Percentiles rank a stretch among this genome's conserved stretches.
These are phyloP conservation scores for Dryobates pubescens DNA, from an alignment of 2,797 vertebrate genomes.

Conservation along the genomic window DNA sequence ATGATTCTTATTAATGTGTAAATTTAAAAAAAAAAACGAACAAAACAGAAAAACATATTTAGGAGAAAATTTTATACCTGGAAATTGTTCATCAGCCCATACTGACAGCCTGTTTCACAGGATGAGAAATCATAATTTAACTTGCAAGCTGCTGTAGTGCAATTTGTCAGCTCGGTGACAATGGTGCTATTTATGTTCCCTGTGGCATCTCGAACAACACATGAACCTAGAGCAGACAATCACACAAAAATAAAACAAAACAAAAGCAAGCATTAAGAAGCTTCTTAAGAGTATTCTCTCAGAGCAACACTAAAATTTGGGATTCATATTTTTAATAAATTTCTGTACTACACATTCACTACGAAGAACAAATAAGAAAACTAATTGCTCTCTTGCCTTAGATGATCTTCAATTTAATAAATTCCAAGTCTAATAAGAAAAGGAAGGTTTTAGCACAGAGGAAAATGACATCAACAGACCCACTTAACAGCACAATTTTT, in stretches of 20 bases:
- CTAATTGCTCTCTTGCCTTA: not conserved
- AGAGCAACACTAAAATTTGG: not conserved
- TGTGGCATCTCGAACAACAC: constrained; percentile 92
- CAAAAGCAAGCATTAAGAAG: not conserved
- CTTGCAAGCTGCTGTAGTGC: constrained; percentile 87
- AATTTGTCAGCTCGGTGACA: constrained; percentile 81
- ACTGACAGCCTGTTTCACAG: constrained; percentile 82
- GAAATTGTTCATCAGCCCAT: constrained; percentile 91
- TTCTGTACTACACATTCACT: not conserved
- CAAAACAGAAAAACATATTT: not conserved
- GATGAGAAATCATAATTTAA: constrained; percentile 90
- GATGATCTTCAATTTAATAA: not conserved
- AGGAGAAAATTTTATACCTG: constrained; percentile 77
- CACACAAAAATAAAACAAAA: not conserved
- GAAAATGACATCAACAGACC: not conserved
- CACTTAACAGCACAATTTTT: not conserved
- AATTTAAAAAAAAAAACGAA: not conserved
- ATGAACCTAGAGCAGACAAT: constrained; percentile 82
- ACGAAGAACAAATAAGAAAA: not conserved
- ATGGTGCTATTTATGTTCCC: constrained; percentile 84
- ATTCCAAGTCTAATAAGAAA: not conserved
- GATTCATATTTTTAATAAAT: not conserved
- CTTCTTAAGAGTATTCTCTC: not conserved
- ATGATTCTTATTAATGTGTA: not conserved
- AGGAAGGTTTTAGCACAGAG: not conserved